Conservation (phyloP, 2,113 vertebrate species). For the Loxodonta africana region DNA sequence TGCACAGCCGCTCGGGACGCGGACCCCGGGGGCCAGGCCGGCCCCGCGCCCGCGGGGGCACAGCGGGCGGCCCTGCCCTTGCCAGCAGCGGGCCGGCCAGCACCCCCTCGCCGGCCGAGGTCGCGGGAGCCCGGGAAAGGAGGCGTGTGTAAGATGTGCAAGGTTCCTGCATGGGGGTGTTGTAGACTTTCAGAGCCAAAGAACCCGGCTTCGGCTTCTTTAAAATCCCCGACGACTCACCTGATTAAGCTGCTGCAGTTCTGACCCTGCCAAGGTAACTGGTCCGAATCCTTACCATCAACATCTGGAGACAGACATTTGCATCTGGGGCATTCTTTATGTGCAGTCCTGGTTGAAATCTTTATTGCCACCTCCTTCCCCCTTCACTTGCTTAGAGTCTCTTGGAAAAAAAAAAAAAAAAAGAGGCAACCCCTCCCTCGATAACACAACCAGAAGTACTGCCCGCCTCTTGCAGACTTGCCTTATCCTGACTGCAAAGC, state of each 20-base stretch:
- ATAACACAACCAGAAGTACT: conserved; percentile 68
- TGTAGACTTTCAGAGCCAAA: conserved; percentile 88
- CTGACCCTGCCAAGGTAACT: conserved; percentile 89
- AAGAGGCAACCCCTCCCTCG: conserved; percentile 54
- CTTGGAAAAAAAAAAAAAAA: conserved; percentile 38
- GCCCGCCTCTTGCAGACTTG: conserved; percentile 51
- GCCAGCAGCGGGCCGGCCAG: conserved; percentile 56
- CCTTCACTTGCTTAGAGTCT: conserved; percentile 84
- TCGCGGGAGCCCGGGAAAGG: conserved; percentile 88
- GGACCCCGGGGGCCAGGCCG: conserved; percentile 75
- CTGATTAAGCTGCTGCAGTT: conserved; percentile 87
- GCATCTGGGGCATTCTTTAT: conserved; percentile 81
- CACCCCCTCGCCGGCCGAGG: conserved; percentile 86
- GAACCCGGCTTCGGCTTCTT: conserved; percentile 88
- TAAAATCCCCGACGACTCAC: conserved; percentile 88
- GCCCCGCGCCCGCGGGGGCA: conserved; percentile 51
- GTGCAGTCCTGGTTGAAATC: conserved; percentile 74
- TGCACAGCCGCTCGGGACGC: conserved; percentile 71
- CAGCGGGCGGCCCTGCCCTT: conserved; percentile 63
- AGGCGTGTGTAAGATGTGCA: conserved; percentile 88
- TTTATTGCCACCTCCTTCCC: conserved; percentile 54
- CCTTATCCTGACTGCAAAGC: conserved; percentile 70
- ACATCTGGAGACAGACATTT: conserved; percentile 80
- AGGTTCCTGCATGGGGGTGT: conserved; percentile 87
- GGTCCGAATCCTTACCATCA: conserved; percentile 72